phyloP scores from a whole-genome alignment of 2,113 vertebrate species.

The Capreolus pygargus region DNA sequence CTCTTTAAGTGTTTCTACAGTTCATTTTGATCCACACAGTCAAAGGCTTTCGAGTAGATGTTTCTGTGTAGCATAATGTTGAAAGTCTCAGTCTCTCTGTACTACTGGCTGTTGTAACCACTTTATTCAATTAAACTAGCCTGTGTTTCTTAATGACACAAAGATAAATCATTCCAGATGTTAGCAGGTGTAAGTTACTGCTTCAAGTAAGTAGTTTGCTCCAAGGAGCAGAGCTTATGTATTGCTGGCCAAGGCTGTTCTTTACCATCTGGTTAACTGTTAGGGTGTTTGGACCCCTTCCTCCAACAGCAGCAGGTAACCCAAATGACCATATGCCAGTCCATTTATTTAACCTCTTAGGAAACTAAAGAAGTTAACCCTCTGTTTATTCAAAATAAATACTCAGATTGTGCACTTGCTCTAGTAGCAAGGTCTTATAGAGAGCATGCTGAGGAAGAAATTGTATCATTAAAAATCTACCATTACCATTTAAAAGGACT shows the following conservation, averaged over 20 bases:
- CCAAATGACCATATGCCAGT: conserved; percentile 75
- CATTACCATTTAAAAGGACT: conserved; percentile 1
- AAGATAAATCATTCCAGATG: conserved; percentile 70
- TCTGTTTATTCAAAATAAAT: conserved; percentile 27
- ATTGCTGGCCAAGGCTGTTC: conserved; percentile 43
- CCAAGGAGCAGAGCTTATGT: neutral
- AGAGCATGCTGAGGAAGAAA: neutral
- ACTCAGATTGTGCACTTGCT: conserved; percentile 8
- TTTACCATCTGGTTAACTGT: conserved; percentile 71
- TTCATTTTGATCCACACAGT: neutral
- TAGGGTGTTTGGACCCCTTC: conserved; percentile 35
- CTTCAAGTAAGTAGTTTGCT: conserved; percentile 19
- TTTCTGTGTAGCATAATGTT: neutral
- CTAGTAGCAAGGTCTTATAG: neutral
- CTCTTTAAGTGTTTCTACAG: neutral
- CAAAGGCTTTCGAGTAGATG: neutral
- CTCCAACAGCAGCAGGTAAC: conserved; percentile 72
- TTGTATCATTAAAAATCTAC: neutral
- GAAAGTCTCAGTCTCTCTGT: conserved; percentile 44
- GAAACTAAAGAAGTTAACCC: conserved; percentile 41
- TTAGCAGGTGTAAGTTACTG: conserved; percentile 76
- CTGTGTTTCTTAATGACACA: neutral
- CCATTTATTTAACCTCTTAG: conserved; percentile 27
- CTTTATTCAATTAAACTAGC: conserved; percentile 26
- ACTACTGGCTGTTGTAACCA: neutral